Evolutionary conservation across 2,797 vertebrate species (phyloP).

Genomic region (Leuciscus waleckii): DNA sequence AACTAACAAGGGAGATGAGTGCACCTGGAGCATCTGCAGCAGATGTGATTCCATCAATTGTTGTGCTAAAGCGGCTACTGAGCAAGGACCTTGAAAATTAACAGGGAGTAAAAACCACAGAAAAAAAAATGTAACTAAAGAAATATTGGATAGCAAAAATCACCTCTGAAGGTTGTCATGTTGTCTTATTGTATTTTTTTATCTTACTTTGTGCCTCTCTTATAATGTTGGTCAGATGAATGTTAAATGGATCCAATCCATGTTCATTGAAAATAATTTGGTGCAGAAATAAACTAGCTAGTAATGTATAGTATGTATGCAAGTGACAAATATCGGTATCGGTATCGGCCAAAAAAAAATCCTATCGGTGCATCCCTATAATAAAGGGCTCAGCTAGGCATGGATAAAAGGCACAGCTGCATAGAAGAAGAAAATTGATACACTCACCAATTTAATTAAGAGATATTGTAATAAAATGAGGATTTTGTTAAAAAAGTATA

Average conservation of each 20-base stretch:
- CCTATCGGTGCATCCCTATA: no score
- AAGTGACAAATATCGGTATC: background rate
- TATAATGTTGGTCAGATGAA: background rate
- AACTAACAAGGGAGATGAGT: slow-evolving; percentile 1
- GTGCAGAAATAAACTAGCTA: background rate
- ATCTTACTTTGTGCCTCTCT: background rate
- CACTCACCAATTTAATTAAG: background rate
- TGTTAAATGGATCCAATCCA: background rate
- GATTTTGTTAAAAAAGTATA: background rate
- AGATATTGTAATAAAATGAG: background rate
- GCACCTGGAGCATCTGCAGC: background rate
- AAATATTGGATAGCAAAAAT: background rate
- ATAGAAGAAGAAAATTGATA: background rate
- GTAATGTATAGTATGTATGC: no score
- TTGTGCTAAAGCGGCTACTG: background rate
- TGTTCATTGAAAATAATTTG: background rate
- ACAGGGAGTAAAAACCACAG: background rate
- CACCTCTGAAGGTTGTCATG: background rate
- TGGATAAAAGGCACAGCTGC: slow-evolving; percentile 11
- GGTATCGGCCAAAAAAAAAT: background rate
- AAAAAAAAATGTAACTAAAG: background rate
- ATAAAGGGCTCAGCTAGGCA: background rate
- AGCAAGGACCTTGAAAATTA: background rate
- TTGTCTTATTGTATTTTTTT: background rate
- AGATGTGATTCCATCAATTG: no score